phyloP scores from a whole-genome alignment of 2,113 vertebrate genomes.

The Narcine bancroftii region DNA sequence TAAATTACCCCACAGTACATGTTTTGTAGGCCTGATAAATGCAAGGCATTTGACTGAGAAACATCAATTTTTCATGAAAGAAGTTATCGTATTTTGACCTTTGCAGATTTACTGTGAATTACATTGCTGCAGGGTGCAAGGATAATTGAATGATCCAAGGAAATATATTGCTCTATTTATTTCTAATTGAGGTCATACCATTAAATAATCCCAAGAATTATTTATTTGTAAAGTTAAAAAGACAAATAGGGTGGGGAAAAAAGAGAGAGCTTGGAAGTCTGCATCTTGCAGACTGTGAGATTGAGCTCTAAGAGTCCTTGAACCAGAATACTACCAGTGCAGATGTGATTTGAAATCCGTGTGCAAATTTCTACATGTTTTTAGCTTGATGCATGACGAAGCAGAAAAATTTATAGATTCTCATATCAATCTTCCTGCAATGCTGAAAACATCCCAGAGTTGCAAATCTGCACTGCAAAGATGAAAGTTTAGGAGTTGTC shows the following conservation, averaged over 20 bases:
- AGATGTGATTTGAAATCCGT: too few relatives aligned
- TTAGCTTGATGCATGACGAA: too few relatives aligned
- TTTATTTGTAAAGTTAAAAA: not conserved
- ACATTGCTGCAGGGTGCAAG: conserved; percentile 31
- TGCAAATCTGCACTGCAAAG: too few relatives aligned
- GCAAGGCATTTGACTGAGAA: conserved; percentile 18
- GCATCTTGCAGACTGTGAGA: too few relatives aligned
- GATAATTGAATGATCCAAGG: conserved; percentile 38
- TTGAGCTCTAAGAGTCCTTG: too few relatives aligned
- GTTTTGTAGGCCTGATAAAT: conserved; percentile 11
- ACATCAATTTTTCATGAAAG: conserved; percentile 25
- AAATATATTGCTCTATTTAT: conserved; percentile 37
- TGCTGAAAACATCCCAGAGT: too few relatives aligned
- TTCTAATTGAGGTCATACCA: conserved; percentile 11
- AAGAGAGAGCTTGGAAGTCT: not conserved
- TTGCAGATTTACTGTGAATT: conserved; percentile 8
- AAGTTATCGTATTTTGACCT: conserved; percentile 36
- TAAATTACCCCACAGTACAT: too few relatives aligned
- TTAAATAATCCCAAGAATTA: conserved; percentile 28
- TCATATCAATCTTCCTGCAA: too few relatives aligned
- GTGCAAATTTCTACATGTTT: too few relatives aligned
- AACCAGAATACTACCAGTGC: too few relatives aligned
- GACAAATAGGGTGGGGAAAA: conserved; percentile 4
- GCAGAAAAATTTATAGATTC: too few relatives aligned
- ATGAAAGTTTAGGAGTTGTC: too few relatives aligned